These are phyloP conservation scores for Caenorhabditis afra DNA, from an alignment of 2,888 invertebrate species.

Conservation along the genomic window DNA sequence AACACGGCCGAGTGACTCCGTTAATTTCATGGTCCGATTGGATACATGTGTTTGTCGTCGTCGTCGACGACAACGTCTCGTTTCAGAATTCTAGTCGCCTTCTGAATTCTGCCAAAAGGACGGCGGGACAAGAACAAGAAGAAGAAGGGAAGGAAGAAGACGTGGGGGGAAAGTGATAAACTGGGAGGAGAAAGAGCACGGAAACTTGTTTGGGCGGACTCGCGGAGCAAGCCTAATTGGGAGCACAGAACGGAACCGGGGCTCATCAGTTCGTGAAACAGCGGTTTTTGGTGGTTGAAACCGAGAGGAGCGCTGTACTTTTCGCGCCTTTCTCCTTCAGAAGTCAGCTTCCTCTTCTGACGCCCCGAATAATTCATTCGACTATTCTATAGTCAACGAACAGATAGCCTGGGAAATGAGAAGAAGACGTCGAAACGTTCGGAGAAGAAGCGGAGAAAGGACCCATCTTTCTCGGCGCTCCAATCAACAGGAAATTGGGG, in stretches of 20 bases:
- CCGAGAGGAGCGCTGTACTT: background rate
- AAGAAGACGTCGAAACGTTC: constrained; percentile 27
- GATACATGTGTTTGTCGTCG: constrained; percentile 1
- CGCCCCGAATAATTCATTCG: background rate
- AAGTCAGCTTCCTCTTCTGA: too few relatives aligned
- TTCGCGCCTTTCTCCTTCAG: background rate
- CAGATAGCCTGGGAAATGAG: background rate
- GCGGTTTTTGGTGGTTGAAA: constrained; percentile 13
- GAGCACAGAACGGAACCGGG: constrained; percentile 7
- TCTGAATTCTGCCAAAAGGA: background rate
- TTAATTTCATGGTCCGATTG: constrained; percentile 32
- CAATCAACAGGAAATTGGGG: constrained; percentile 52
- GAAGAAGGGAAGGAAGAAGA: background rate
- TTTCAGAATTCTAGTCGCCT: too few relatives aligned
- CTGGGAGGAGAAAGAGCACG: background rate
- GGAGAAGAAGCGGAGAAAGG: constrained; percentile 19
- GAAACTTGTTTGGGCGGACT: background rate
- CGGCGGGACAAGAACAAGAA: background rate
- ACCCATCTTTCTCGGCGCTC: background rate
- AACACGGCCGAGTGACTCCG: constrained; percentile 31
- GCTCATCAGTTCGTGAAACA: background rate
- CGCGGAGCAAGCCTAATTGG: constrained; percentile 5
- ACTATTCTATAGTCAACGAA: background rate
- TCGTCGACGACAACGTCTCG: background rate
- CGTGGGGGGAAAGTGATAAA: background rate